Base-by-base conservation (phyloP, 2,797 vertebrate species). In the Champsocephalus esox region DNA sequence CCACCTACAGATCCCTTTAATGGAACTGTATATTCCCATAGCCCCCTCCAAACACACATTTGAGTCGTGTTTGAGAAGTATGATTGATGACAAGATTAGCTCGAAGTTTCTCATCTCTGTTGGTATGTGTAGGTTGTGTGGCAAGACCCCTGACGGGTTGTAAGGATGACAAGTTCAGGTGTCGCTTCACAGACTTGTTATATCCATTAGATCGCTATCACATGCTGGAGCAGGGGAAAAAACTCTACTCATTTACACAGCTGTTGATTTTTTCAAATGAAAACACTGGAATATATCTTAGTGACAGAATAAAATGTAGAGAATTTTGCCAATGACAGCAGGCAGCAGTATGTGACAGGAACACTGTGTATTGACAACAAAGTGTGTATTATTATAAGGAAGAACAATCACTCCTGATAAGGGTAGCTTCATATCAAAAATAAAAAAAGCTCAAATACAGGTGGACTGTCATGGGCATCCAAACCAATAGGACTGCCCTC, bases 401-500 rank as follows among this genome's bases (percentile, higher is more conserved):
- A 84, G 63, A 12, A 44, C 64, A 51, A 2, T 58, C 21, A 19
- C 12, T 63, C 0, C 1, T 49, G 70, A 78, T 66, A 80, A 80
- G 19, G 67, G 63, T 52, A 66, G 50, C 45, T 38, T 69, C 45
- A 69, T 65, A 69, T 46, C 46, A 61, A 73, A 28, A 73, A 77
- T 66, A 65, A 71, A 41, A 84, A 68, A 86, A 67, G 28, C 70
- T 65, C 60, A 83, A 81, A 87, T 80, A 77, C 62, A 77, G 43
- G 38, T 34, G 58, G 81, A 80, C 70, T 75, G 41, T 73, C 86
- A 82, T 45, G 70, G 76, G 60, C 79, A 65, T 81, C 66, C 69
- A 83, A 70, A 84, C 63, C 75, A 77, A 85, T 83, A 80, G 84
- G 79, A 63, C 72, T 66, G 77, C 79, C 56, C 19, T 61, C 77